phyloP scores from a whole-genome alignment of 2,797 vertebrate species.

The Hippocampus kuda region DNA sequence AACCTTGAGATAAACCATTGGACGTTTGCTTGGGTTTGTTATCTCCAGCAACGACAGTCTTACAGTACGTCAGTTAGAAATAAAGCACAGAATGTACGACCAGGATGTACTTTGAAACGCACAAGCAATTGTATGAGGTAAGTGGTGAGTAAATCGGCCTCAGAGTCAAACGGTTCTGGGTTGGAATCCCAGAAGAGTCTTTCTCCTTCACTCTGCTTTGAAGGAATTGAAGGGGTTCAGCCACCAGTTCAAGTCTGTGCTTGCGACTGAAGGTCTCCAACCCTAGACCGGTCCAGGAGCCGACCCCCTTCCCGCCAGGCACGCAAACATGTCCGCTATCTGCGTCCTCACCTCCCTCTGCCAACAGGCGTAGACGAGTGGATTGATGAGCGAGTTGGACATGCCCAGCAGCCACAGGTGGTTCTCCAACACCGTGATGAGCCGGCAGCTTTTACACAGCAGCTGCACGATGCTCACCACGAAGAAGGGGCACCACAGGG shows the following conservation, averaged over 20 bases:
- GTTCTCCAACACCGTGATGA: constrained; percentile 69
- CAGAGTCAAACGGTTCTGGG: too few species aligned
- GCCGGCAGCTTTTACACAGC: constrained; percentile 63
- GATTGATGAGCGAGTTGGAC: constrained; percentile 82
- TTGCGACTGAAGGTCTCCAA: neutral
- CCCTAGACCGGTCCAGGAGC: neutral
- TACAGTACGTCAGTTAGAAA: neutral
- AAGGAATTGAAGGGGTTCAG: neutral
- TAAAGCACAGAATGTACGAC: neutral
- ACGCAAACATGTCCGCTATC: constrained; percentile 63
- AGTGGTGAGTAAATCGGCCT: too few species aligned
- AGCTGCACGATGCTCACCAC: constrained; percentile 71
- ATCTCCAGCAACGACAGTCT: neutral
- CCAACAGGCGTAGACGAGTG: constrained; percentile 82
- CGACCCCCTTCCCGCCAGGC: constrained; percentile 34
- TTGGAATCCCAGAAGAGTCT: too few species aligned
- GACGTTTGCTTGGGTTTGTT: neutral
- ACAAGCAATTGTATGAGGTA: too few species aligned
- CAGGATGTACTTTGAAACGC: neutral
- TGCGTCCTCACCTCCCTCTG: constrained; percentile 78
- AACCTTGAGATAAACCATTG: constrained; percentile 7
- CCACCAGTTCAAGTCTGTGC: constrained; percentile 8
- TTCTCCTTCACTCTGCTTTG: too few species aligned
- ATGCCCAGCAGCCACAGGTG: constrained; percentile 81
- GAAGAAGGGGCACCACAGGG: constrained; percentile 87